Base-by-base conservation (phyloP, 2,797 vertebrate genomes). In the Menidia menidia region DNA sequence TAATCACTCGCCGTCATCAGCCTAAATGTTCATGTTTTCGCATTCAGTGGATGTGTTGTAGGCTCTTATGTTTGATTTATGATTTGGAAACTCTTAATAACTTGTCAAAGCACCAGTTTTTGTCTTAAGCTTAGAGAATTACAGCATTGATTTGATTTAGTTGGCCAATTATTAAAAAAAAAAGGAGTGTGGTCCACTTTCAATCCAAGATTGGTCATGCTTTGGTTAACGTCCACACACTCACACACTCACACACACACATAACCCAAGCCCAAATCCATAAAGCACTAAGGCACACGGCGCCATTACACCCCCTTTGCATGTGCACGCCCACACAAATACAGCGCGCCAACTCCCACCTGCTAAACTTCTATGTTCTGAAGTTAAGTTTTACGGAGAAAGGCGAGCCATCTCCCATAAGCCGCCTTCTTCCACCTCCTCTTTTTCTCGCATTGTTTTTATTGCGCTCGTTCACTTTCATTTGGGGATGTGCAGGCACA, bases 401-500 rank as follows among this genome's bases (percentile, higher is more conserved):
- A 42, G 52, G 58, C 70, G 71, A 63, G 73, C 10, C 60, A 18
- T 52, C 39, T 12, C 31, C 55, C 51, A n/a, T 43, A 60, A 61
- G 48, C 33, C 52, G 31, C 54, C 51, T 45, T 77, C n/a, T 76
- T 68, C 73, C 16, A 60, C 76, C 35, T 42, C 18, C 44, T 41
- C 13, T 66, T 83, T 25, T 69, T 73, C 50, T 45, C 32, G 67
- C 33, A 54, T 73, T 68, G 39, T 69, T 59, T 71, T 63, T 70
- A 53, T 73, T 59, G 18, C 42, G 33, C 58, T 70, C 33, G 57
- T 61, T 69, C 65, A 67, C 44, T 32, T 50, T 30, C 65, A 60
- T 65, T 81, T 68, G 60, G 73, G 71, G 60, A 69, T 53, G 18
- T 60, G 33, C 53, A 35, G 39, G 18, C 64, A 47, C 39, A 67